Evolutionary conservation across 2,797 vertebrate genomes (phyloP).

Genomic region (Heterohyrax brucei): DNA sequence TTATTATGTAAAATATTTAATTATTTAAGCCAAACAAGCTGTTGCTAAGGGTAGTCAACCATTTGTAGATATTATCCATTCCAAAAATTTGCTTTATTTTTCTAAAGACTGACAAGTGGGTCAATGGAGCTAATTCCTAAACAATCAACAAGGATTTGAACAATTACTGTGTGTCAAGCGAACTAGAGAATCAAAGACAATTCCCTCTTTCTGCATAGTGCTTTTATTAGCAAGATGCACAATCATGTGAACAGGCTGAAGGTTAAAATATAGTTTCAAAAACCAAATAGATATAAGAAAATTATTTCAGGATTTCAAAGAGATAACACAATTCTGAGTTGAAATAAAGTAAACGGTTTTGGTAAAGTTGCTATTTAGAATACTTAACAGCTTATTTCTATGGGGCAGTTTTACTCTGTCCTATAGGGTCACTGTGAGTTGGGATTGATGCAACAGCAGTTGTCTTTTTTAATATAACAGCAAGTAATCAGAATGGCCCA

Average conservation of each 20-base stretch:
- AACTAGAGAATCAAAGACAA: slow-evolving; percentile 1
- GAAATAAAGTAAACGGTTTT: not conserved
- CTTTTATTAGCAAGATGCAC: not conserved
- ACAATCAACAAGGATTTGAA: slow-evolving; percentile 34
- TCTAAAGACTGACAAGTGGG: slow-evolving; percentile 54
- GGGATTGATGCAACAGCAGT: too few species aligned
- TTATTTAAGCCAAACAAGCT: slow-evolving; percentile 78
- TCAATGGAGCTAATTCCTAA: slow-evolving; percentile 67
- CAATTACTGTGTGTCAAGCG: not conserved
- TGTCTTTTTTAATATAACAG: not conserved
- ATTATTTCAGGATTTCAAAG: not conserved
- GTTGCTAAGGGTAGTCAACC: slow-evolving; percentile 42
- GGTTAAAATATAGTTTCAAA: slow-evolving; percentile 59
- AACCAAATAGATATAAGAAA: not conserved
- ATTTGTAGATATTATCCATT: slow-evolving; percentile 63
- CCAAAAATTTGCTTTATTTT: slow-evolving; percentile 56
- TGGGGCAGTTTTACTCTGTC: too few species aligned
- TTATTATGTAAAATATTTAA: slow-evolving; percentile 72
- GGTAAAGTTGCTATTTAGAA: not conserved
- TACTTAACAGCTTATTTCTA: not conserved
- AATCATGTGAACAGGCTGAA: not conserved
- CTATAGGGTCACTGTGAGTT: too few species aligned
- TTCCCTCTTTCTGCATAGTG: not conserved
- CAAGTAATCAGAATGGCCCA: not conserved
- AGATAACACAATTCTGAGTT: slow-evolving; percentile 28